These are phyloP conservation scores for Aptenodytes patagonicus DNA, from an alignment of 2,113 vertebrate genomes.

Conservation along the genomic window DNA sequence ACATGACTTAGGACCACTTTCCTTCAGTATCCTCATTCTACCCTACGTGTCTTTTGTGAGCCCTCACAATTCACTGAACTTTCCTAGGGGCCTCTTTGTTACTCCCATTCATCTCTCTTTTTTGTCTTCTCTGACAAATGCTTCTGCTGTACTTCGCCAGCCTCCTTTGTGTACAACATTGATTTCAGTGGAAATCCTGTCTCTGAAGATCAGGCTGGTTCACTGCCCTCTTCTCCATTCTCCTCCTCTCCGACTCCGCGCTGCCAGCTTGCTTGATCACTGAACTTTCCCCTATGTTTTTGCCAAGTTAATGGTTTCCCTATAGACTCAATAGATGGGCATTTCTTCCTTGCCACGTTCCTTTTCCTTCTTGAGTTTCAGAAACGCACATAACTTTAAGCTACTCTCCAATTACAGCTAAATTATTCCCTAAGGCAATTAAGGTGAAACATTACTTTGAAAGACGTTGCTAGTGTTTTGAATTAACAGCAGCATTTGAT, in stretches of 20 bases:
- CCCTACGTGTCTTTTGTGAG: neutral
- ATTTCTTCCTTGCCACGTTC: neutral
- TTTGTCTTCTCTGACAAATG: constrained; percentile 8
- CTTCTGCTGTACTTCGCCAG: neutral
- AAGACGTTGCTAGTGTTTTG: constrained; percentile 19
- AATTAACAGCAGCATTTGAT: constrained; percentile 57
- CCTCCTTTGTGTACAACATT: neutral
- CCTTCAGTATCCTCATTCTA: constrained; percentile 27
- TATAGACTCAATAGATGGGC: neutral
- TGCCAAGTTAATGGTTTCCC: neutral
- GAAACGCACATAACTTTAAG: constrained; percentile 37
- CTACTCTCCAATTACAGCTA: constrained; percentile 45
- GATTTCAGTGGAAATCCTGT: neutral
- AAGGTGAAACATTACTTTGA: constrained; percentile 45
- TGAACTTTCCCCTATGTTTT: neutral
- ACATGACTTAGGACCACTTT: neutral
- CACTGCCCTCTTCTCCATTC: neutral
- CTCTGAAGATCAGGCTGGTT: neutral
- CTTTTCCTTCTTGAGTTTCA: constrained; percentile 52
- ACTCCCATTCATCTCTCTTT: neutral
- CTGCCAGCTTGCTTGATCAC: neutral
- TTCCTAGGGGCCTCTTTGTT: neutral
- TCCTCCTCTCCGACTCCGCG: rapidly evolving
- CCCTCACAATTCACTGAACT: neutral
- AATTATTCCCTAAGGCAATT: constrained; percentile 60